Conservation (phyloP, 1,140 invertebrate species). For the Brachionus angularis region DNA sequence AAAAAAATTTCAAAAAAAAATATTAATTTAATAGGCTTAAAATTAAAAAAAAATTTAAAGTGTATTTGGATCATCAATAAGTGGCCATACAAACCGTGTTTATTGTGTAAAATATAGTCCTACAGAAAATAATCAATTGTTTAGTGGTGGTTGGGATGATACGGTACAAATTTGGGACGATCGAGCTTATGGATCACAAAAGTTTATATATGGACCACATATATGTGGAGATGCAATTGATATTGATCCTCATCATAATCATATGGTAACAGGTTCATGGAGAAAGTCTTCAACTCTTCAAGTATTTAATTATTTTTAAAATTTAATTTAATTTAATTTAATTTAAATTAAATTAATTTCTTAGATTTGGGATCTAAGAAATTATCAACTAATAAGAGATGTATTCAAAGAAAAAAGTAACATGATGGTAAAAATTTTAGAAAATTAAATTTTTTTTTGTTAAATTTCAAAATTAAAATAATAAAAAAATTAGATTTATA, state of each 20-base stretch:
- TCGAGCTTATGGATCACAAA: conserved; percentile 6
- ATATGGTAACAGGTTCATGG: conserved; percentile 42
- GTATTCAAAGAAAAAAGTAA: conserved; percentile 25
- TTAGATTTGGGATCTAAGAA: conserved; percentile 40
- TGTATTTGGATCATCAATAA: background rate
- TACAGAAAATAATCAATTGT: background rate
- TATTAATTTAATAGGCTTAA: background rate
- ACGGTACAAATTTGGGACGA: conserved; percentile 43
- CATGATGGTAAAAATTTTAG: conserved; percentile 25
- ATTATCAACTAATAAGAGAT: conserved; percentile 27
- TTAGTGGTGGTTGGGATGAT: conserved; percentile 44
- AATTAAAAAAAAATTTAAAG: background rate
- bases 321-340: background rate
- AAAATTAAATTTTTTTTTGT: background rate
- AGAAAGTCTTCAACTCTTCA: conserved; percentile 30
- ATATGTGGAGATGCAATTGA: conserved; percentile 39
- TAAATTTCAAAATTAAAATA: too few relatives aligned
- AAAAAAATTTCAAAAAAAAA: background rate
- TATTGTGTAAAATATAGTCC: conserved; percentile 21
- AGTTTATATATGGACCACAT: conserved; percentile 42
- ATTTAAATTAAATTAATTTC: background rate
- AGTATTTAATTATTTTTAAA: background rate
- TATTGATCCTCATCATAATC: conserved; percentile 26
- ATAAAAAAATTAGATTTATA: conserved; percentile 39
- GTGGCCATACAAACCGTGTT: conserved; percentile 42